Conservation (phyloP, 1,140 invertebrate genomes). For the Macrostomum lignano region DNA sequence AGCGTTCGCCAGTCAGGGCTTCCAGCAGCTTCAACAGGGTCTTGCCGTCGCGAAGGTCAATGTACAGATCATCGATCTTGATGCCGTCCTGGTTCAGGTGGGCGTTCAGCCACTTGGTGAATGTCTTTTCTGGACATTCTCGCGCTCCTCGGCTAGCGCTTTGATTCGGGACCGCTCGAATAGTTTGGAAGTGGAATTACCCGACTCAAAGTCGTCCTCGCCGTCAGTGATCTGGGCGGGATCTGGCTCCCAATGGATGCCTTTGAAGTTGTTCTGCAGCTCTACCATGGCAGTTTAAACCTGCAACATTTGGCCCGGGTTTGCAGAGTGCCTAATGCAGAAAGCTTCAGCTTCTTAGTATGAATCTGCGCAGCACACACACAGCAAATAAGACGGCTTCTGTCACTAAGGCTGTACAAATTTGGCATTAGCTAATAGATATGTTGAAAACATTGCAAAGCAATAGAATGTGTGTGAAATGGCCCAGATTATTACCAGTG, state of each 20-base stretch:
- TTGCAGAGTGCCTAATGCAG: too few relatives aligned
- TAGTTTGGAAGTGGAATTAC: slow-evolving; percentile 3
- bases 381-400: too few relatives aligned
- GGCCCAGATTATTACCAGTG: too few relatives aligned
- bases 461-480: too few relatives aligned
- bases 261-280: too few relatives aligned
- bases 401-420: too few relatives aligned
- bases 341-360: too few relatives aligned
- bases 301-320: too few relatives aligned
- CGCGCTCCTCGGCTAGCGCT: slow-evolving; percentile 53
- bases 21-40: slow-evolving; percentile 85
- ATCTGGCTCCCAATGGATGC: slow-evolving; percentile 3
- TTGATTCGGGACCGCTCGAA: slow-evolving; percentile 5
- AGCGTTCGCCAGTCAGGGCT: slow-evolving; percentile 62
- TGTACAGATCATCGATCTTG: slow-evolving; percentile 75
- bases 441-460: too few relatives aligned
- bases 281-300: too few relatives aligned
- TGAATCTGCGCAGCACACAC: too few relatives aligned
- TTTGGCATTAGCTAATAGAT: too few relatives aligned
- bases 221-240: neutral
- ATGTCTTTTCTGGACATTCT: slow-evolving; percentile 97
- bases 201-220: slow-evolving; percentile 5
- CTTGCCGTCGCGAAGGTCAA: slow-evolving; percentile 86
- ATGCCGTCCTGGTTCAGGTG: slow-evolving; percentile 63
- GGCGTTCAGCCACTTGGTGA: slow-evolving; percentile 90